A percentile compares a stretch with the other conserved stretches of the same genome.
Evolutionary conservation across 2,888 invertebrate genomes (phyloP).

Genomic region (Lottia scabra): DNA sequence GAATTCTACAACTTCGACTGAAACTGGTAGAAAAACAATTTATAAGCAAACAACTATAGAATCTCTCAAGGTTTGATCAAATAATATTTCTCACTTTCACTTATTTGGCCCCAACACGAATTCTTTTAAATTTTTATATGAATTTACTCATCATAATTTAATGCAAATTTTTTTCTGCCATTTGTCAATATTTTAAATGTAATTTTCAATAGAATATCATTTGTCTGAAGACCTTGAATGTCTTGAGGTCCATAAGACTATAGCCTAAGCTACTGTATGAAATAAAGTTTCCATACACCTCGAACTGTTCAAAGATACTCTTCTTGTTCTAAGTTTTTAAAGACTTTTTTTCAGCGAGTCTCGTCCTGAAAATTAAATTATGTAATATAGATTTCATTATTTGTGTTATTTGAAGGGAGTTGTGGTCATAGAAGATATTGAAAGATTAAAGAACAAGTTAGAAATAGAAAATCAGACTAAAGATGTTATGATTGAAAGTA

Average conservation of each 20-base stretch:
- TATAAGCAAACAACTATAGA: constrained; percentile 50
- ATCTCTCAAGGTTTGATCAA: constrained; percentile 41
- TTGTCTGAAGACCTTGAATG: no score
- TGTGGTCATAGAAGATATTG: constrained; percentile 61
- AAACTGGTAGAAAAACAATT: constrained; percentile 16
- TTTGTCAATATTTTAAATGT: no score
- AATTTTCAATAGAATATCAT: no score
- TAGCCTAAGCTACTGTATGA: no score
- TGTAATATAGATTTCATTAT: neutral
- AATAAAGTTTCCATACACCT: no score
- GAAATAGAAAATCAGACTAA: constrained; percentile 45
- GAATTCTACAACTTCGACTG: constrained; percentile 2
- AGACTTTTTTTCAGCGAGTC: neutral
- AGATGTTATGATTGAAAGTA: constrained; percentile 44
- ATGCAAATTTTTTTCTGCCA: no score
- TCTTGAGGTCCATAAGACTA: no score
- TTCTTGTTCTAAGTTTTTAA: no score
- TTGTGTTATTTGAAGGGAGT: constrained; percentile 46
- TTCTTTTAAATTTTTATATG: neutral
- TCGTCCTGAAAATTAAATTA: neutral
- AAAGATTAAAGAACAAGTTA: constrained; percentile 52
- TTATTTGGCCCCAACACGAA: no score
- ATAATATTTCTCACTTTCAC: neutral
- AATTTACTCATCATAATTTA: no score
- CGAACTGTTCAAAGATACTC: no score